Conservation (phyloP, 2,888 invertebrate species). For the Piscicola geometra region DNA sequence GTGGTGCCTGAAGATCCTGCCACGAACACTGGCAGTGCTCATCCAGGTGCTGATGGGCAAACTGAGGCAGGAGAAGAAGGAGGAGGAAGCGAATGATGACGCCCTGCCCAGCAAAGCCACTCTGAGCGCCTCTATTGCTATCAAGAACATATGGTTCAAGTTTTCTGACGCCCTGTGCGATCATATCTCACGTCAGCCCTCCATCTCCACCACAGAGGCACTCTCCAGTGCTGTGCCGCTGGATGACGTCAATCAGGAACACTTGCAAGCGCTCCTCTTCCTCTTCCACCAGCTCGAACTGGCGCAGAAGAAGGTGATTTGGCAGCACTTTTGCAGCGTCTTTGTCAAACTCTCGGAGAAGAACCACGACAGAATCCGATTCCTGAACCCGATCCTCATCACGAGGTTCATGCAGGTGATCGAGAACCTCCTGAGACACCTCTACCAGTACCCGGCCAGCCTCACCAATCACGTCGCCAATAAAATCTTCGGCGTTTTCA, state of each 20-base stretch:
- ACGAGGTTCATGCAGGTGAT: constrained; percentile 76
- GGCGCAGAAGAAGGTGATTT: constrained; percentile 91
- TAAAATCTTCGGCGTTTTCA: constrained; percentile 63
- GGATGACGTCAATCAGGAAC: constrained; percentile 84
- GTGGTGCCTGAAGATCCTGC: constrained; percentile 75
- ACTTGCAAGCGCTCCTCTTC: constrained; percentile 85
- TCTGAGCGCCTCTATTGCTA: constrained; percentile 80
- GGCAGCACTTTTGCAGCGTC: constrained; percentile 61
- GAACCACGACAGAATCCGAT: constrained; percentile 17
- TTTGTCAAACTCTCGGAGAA: constrained; percentile 46
- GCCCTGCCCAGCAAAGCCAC: constrained; percentile 62
- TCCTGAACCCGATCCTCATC: constrained; percentile 47
- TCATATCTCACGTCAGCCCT: constrained; percentile 57
- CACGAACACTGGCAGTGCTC: constrained; percentile 73
- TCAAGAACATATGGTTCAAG: constrained; percentile 85
- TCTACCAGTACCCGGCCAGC: constrained; percentile 75
- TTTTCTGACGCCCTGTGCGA: constrained; percentile 81
- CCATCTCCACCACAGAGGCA: constrained; percentile 57
- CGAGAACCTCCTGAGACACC: constrained; percentile 88
- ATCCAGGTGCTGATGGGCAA: constrained; percentile 71
- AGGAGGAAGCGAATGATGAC: constrained; percentile 63
- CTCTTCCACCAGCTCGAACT: constrained; percentile 88
- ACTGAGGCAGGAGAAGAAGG: constrained; percentile 57
- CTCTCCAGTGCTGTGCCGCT: constrained; percentile 46
- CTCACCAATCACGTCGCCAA: background rate